Evolutionary conservation across 1,140 invertebrate species (phyloP), one percentile per base, ranked within the genome.

Genomic region (Chironomus striatipennis): DNA sequence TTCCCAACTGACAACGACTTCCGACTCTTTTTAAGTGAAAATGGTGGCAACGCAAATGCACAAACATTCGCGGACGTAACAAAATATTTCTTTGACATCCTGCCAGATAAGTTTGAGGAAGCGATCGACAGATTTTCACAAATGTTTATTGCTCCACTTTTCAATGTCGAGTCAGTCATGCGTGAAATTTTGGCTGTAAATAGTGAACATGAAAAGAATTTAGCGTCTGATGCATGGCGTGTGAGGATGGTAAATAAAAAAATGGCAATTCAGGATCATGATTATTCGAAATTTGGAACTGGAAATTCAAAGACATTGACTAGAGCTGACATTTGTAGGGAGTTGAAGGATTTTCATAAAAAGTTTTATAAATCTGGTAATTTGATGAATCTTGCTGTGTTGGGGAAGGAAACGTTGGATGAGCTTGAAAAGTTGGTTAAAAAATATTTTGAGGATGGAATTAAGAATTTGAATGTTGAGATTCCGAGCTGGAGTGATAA

Each of bases 1-100:
- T 99, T 97, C 86, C 96, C 97, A 34, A 86, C 90, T 81, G 93
- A 97, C 83, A 98, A 98, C 85, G 93, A 94, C 76, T 98, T 98
- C 79, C 90, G 86, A 75, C 94, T 93, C 80, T 98, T 91, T 84
- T 82, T 98, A 9, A 91, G 90, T n/a, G 91, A 97, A 80, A 91
- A 98, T 85, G 93, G 94, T 6, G 97, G 97, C 0, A 85, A 83
- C 7, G 91, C 89, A 12, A 99, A 99, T 87, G 97, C 96, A 0
- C 91, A 88, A 72, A 99, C 97, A 0, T 89, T 89, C 73, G 84
- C 88, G 24, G 94, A 98, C 81, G 91, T 96, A 83, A 98, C 97
- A 0, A 94, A 91, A 77, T 99, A 93, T 83, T 96, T 92, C 81
- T 98, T 98, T 85, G 95, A 98, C 81, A 89, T 99, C n/a, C 85